Conservation (phyloP, 2,113 vertebrate species). For the Antennarius striatus region DNA sequence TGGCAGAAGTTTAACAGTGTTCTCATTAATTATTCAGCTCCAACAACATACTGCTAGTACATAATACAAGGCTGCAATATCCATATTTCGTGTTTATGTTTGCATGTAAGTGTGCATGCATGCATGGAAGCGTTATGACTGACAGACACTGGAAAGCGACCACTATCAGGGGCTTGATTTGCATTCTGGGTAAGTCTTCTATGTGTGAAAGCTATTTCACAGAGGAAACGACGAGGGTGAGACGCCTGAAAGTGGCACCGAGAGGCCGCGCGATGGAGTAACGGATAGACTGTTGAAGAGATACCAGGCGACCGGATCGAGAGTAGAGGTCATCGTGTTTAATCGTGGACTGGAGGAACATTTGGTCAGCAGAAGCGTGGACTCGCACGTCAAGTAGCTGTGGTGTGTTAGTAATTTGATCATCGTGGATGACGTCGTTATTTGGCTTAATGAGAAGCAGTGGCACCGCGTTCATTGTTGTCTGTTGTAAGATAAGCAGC, state of each 20-base stretch:
- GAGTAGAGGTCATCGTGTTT: conserved; percentile 12
- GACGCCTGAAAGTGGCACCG: conserved; percentile 31
- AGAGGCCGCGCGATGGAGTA: conserved; percentile 30
- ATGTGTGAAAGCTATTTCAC: conserved; percentile 51
- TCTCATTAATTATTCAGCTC: conserved; percentile 79
- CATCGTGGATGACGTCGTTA: background rate
- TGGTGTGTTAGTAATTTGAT: background rate
- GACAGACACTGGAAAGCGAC: conserved; percentile 17
- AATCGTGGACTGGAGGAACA: conserved; percentile 5
- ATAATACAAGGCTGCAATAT: conserved; percentile 39
- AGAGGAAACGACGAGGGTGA: conserved; percentile 29
- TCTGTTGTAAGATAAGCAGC: background rate
- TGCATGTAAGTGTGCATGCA: background rate
- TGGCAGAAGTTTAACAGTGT: conserved; percentile 72
- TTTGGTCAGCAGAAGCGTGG: conserved; percentile 5
- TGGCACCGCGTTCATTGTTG: background rate
- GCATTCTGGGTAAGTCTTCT: conserved; percentile 51
- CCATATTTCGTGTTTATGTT: conserved; percentile 15
- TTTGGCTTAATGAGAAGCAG: background rate
- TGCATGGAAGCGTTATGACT: conserved; percentile 13
- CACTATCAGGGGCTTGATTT: conserved; percentile 54
- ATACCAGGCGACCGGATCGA: background rate
- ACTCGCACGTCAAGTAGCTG: background rate
- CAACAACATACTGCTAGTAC: conserved; percentile 27
- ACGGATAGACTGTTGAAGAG: conserved; percentile 21